Percentiles rank a stretch among this genome's conserved stretches.
Evolutionary conservation across 1,140 invertebrate species (phyloP).

Genomic region (Camponotus vicinus): DNA sequence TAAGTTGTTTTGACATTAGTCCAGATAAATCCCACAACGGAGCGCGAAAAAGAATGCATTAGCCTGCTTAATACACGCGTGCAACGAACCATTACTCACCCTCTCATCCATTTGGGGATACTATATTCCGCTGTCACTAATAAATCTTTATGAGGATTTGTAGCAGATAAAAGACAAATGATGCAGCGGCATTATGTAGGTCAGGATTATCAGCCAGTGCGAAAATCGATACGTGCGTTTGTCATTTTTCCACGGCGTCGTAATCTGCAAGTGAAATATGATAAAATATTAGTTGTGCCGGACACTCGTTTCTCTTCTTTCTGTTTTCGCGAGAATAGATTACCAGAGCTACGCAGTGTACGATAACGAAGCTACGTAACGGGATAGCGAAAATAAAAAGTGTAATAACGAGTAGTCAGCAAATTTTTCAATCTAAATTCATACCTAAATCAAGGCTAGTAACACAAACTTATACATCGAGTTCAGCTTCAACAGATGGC

Average conservation of each 20-base stretch:
- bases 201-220: slow-evolving; percentile 53
- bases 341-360: neutral
- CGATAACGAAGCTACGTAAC: slow-evolving; percentile 34
- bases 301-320: neutral
- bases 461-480: slow-evolving; percentile 35
- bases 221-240: slow-evolving; percentile 56
- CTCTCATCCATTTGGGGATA: slow-evolving; percentile 34
- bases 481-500: slow-evolving; percentile 7
- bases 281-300: slow-evolving; percentile 53
- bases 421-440: slow-evolving; percentile 50
- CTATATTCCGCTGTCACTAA: slow-evolving; percentile 49
- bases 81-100: slow-evolving; percentile 39
- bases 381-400: slow-evolving; percentile 41
- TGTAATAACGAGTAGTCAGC: slow-evolving; percentile 45
- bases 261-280: slow-evolving; percentile 58
- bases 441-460: slow-evolving; percentile 35
- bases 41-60: slow-evolving; percentile 50
- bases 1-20: slow-evolving; percentile 46
- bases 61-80: slow-evolving; percentile 44
- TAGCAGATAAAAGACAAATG: slow-evolving; percentile 61
- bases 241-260: slow-evolving; percentile 56
- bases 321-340: slow-evolving; percentile 42
- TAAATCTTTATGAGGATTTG: slow-evolving; percentile 63
- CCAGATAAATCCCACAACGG: slow-evolving; percentile 20
- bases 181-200: slow-evolving; percentile 53